Percentiles rank a stretch among this genome's conserved stretches.
These are phyloP conservation scores for Poeciliopsis occidentalis DNA, from an alignment of 2,113 vertebrate genomes.

Conservation along the genomic window DNA sequence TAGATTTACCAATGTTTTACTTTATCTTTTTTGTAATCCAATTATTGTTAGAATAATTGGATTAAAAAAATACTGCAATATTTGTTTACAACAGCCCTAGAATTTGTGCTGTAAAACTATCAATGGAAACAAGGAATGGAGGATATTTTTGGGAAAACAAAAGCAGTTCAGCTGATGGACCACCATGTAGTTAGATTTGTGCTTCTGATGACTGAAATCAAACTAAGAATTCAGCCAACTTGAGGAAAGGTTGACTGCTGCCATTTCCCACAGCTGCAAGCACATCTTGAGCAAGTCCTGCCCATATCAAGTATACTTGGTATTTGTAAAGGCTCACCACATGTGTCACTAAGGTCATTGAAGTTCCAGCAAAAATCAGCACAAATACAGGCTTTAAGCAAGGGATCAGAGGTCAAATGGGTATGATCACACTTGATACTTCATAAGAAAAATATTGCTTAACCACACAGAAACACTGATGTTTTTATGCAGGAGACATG, in stretches of 20 bases:
- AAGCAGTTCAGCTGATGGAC: background rate
- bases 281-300: slow-evolving; percentile 8
- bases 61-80: too few relatives aligned
- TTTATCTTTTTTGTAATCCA: too few relatives aligned
- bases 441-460: background rate
- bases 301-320: background rate
- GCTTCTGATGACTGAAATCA: slow-evolving; percentile 1
- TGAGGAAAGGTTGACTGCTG: slow-evolving; percentile 5
- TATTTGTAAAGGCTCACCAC: slow-evolving; percentile 15
- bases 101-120: background rate
- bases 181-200: background rate
- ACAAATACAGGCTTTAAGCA: background rate
- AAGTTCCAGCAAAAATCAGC: slow-evolving; percentile 7
- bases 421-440: background rate
- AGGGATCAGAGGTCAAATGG: slow-evolving; percentile 13
- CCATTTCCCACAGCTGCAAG: background rate
- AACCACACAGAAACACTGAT: background rate
- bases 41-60: too few relatives aligned
- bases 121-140: slow-evolving; percentile 6
- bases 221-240: background rate
- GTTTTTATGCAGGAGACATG: background rate
- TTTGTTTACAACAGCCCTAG: too few relatives aligned
- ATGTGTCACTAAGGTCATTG: slow-evolving; percentile 17
- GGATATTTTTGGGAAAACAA: slow-evolving; percentile 1
- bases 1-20: too few relatives aligned